These are phyloP conservation scores for Epinephelus coioides DNA, from an alignment of 2,797 vertebrate genomes.

Conservation along the genomic window DNA sequence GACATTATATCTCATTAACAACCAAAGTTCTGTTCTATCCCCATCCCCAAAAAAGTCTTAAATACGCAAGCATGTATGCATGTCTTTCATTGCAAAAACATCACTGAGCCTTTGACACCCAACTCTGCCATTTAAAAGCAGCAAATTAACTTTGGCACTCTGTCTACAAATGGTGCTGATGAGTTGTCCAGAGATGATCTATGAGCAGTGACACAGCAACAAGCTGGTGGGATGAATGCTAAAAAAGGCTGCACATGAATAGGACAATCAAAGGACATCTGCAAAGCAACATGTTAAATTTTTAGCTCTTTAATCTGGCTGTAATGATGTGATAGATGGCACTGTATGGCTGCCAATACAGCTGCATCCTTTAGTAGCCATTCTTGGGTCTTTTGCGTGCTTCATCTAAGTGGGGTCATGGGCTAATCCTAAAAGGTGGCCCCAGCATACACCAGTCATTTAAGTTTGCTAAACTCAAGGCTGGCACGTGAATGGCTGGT, in stretches of 20 bases:
- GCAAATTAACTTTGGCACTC: slow-evolving; percentile 11
- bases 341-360: not conserved
- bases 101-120: not conserved
- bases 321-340: not conserved
- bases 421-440: slow-evolving; percentile 32
- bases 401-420: slow-evolving; percentile 31
- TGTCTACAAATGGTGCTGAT: not conserved
- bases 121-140: not conserved
- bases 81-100: not conserved
- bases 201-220: not conserved
- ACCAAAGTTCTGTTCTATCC: not conserved
- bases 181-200: slow-evolving; percentile 4
- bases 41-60: not conserved
- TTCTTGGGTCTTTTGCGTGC: slow-evolving; percentile 11
- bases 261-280: slow-evolving; percentile 17
- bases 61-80: not conserved
- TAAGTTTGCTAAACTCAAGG: slow-evolving; percentile 11
- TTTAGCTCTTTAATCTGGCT: slow-evolving; percentile 14
- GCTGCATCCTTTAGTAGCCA: slow-evolving; percentile 6
- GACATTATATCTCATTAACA: not conserved
- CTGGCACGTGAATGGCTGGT: not conserved
- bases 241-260: slow-evolving; percentile 18
- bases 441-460: not conserved
- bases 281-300: not conserved
- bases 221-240: not conserved